A percentile compares a stretch with the other conserved stretches of the same genome.
phyloP scores from a whole-genome alignment of 1,140 invertebrate genomes.

The Caenorhabditis inopinata region DNA sequence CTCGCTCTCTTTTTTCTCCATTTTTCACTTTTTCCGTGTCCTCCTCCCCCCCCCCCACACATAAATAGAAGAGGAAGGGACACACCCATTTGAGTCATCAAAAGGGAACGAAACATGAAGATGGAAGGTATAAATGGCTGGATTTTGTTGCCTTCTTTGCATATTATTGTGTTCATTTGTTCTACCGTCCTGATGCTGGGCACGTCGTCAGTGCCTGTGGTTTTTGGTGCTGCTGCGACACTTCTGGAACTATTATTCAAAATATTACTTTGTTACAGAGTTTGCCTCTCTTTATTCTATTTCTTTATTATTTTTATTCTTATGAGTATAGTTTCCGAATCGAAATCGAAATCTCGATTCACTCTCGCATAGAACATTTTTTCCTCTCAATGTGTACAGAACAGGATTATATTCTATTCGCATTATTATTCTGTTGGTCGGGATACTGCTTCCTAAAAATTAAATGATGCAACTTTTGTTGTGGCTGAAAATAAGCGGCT shows the following conservation, averaged over 20 bases:
- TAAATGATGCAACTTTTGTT: too few species aligned
- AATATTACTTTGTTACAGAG: neutral
- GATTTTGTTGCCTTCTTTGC: slow-evolving; percentile 16
- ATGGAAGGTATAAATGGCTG: slow-evolving; percentile 24
- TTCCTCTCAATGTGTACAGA: slow-evolving; percentile 11
- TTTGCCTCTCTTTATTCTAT: too few species aligned
- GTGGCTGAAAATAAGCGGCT: too few species aligned
- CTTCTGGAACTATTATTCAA: too few species aligned
- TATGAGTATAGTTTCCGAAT: neutral
- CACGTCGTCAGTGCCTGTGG: too few species aligned
- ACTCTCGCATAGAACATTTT: neutral
- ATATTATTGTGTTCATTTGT: neutral
- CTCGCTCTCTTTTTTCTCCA: neutral
- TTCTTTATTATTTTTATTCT: neutral
- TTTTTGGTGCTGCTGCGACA: too few species aligned
- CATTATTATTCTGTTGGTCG: neutral
- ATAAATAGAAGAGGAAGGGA: neutral
- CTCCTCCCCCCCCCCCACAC: neutral
- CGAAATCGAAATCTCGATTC: slow-evolving; percentile 13
- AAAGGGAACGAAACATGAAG: slow-evolving; percentile 7
- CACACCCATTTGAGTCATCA: slow-evolving; percentile 33
- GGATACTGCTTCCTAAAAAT: too few species aligned
- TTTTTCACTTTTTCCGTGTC: neutral
- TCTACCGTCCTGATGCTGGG: neutral
- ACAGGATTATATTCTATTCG: slow-evolving; percentile 30